A percentile compares a stretch with the other conserved stretches of the same genome.
These are phyloP conservation scores for Aplidium turbinatum DNA, from an alignment of 23 tunicate species.

Conservation along the genomic window DNA sequence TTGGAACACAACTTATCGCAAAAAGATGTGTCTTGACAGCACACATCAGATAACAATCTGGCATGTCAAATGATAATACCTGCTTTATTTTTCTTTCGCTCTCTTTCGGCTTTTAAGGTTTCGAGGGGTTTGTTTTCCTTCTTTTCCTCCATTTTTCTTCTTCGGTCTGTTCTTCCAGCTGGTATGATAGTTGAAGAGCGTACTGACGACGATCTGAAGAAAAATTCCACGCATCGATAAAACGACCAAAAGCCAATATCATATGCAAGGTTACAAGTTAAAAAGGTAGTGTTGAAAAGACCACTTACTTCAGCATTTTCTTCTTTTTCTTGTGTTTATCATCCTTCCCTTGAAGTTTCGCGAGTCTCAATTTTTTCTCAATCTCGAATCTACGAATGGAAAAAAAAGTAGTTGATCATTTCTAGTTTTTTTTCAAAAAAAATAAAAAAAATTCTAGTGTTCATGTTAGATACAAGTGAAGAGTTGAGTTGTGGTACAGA, in stretches of 20 bases:
- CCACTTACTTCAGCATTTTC: constrained; percentile 13
- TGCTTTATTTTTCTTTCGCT: constrained; percentile 78
- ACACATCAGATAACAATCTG: too few relatives aligned
- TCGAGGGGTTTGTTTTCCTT: constrained; percentile 71
- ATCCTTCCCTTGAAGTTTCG: constrained; percentile 58
- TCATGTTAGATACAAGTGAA: too few relatives aligned
- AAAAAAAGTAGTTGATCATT: too few relatives aligned
- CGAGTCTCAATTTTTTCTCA: constrained; percentile 88
- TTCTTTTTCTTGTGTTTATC: constrained; percentile 46
- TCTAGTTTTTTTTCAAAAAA: too few relatives aligned
- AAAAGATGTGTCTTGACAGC: too few relatives aligned
- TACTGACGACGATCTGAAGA: background rate
- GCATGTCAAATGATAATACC: constrained; percentile 15
- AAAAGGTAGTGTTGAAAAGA: background rate
- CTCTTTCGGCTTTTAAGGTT: constrained; percentile 83
- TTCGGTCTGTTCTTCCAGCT: constrained; percentile 42
- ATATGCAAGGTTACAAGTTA: background rate
- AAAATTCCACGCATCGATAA: background rate
- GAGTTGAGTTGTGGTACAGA: too few relatives aligned
- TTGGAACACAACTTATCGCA: too few relatives aligned
- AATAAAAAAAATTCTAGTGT: too few relatives aligned
- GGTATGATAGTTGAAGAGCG: constrained; percentile 10
- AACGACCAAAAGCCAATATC: background rate
- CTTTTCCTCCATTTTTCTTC: constrained; percentile 76
- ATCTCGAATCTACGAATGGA: constrained; percentile 97